Evolutionary conservation across 2,113 vertebrate genomes (phyloP).

Genomic region (Alexandromys fortis): DNA sequence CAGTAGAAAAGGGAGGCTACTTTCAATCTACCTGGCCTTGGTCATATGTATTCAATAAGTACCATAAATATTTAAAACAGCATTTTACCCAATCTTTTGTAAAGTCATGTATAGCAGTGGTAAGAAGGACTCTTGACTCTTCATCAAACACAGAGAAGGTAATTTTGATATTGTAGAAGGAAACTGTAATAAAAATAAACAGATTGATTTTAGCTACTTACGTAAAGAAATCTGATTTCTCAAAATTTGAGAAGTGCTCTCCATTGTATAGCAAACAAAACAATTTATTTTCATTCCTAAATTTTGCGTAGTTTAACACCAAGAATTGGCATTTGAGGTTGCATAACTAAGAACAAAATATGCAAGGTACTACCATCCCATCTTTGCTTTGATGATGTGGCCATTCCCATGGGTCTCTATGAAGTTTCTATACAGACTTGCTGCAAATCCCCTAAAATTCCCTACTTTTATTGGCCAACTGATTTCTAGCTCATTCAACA

Average conservation of each 20-base stretch:
- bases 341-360: constrained; percentile 43
- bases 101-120: constrained; percentile 72
- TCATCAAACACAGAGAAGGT: constrained; percentile 78
- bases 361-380: not conserved
- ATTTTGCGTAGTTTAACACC: constrained; percentile 51
- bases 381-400: constrained; percentile 43
- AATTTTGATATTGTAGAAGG: constrained; percentile 80
- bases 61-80: constrained; percentile 64
- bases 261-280: constrained; percentile 54
- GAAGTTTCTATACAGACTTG: not conserved
- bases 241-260: constrained; percentile 25
- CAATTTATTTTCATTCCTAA: constrained; percentile 30
- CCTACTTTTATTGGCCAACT: constrained; percentile 2
- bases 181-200: constrained; percentile 78
- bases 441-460: not conserved
- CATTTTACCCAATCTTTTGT: constrained; percentile 81
- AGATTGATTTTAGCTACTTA: constrained; percentile 60
- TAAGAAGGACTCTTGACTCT: constrained; percentile 61
- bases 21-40: constrained; percentile 3
- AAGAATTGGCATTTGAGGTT: constrained; percentile 10
- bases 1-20: constrained; percentile 31
- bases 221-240: constrained; percentile 48
- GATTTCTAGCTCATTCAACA: constrained; percentile 6
- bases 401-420: not conserved
- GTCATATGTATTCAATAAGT: constrained; percentile 8